phyloP scores from a whole-genome alignment of 2,113 vertebrate species.

The Lepisosteus osseus region DNA sequence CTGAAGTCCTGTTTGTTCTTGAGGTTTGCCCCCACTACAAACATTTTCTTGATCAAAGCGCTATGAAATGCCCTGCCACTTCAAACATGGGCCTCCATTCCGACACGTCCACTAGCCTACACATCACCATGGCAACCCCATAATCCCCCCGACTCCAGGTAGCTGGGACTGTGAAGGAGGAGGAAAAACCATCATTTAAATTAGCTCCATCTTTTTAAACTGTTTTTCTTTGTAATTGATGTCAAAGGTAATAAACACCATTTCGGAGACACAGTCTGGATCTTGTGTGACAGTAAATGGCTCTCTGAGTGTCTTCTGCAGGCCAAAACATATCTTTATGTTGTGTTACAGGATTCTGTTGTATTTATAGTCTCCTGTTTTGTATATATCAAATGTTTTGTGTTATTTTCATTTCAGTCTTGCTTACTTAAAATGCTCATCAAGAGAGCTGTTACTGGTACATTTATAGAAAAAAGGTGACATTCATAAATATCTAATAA shows the following conservation, averaged over 20 bases:
- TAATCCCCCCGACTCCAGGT: slow-evolving; percentile 45
- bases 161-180: slow-evolving; percentile 34
- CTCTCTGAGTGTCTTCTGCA: neutral
- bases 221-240: slow-evolving; percentile 35
- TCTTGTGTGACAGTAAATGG: neutral
- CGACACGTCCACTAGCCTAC: slow-evolving; percentile 33
- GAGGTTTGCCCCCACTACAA: slow-evolving; percentile 72
- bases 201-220: slow-evolving; percentile 23
- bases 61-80: slow-evolving; percentile 64
- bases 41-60: slow-evolving; percentile 74
- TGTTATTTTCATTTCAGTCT: too few species aligned
- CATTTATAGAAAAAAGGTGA: too few species aligned
- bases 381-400: too few species aligned
- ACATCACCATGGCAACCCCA: slow-evolving; percentile 62
- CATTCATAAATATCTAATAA: too few species aligned
- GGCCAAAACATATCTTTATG: neutral
- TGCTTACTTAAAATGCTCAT: too few species aligned
- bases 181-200: slow-evolving; percentile 19
- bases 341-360: too few species aligned
- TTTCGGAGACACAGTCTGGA: neutral
- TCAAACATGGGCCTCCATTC: slow-evolving; percentile 63
- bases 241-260: slow-evolving; percentile 37
- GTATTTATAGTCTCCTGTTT: too few species aligned
- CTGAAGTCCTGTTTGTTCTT: slow-evolving; percentile 74
- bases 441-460: too few species aligned